These are phyloP conservation scores for Brachycybe producta DNA, from an alignment of 2,888 invertebrate genomes.

Conservation along the genomic window DNA sequence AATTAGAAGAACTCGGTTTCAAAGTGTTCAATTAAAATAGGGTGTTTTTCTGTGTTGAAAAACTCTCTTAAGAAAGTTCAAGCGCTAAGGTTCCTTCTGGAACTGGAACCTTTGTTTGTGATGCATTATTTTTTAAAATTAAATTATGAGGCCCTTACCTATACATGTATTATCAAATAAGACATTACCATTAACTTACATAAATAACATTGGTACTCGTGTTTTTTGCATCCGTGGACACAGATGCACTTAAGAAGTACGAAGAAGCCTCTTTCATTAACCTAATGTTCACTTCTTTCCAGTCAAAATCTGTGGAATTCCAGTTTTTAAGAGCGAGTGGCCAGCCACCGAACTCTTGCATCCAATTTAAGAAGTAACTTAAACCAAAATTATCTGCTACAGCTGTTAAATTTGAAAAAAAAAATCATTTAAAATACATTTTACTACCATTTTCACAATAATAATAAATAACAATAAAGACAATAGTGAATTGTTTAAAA, in stretches of 20 bases:
- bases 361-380: constrained; percentile 7
- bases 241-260: constrained; percentile 27
- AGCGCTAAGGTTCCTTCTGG: too few relatives aligned
- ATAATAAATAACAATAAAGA: constrained; percentile 1
- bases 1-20: too few relatives aligned
- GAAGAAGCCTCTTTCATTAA: constrained; percentile 23
- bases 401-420: constrained; percentile 1
- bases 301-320: constrained; percentile 19
- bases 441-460: not conserved
- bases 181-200: constrained; percentile 15
- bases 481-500: not conserved
- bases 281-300: constrained; percentile 11
- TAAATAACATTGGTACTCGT: constrained; percentile 24
- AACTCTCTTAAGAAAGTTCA: too few relatives aligned
- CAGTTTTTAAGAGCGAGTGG: constrained; percentile 25
- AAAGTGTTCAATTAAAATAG: too few relatives aligned
- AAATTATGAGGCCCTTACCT: too few relatives aligned
- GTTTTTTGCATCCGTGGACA: constrained; percentile 28
- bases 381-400: constrained; percentile 12
- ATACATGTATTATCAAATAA: not conserved
- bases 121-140: too few relatives aligned
- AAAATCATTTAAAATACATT: constrained; percentile 1
- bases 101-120: too few relatives aligned
- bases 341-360: constrained; percentile 25
- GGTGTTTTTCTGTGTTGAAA: too few relatives aligned